Base-by-base conservation (phyloP, 2,113 vertebrate species). In the Ibidorhyncha struthersii region DNA sequence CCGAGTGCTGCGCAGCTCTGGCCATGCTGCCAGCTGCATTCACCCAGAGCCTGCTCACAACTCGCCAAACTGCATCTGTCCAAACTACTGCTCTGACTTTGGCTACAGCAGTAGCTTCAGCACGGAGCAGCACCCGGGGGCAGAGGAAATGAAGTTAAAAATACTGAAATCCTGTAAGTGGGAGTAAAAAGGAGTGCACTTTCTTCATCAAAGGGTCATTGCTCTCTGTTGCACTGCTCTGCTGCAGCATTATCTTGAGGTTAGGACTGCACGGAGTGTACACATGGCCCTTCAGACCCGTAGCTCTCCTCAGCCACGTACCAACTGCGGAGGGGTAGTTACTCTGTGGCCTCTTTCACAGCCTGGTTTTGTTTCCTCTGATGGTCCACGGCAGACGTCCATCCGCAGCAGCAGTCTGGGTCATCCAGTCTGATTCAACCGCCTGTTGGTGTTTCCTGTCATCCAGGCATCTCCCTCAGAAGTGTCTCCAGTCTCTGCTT, bases 1-100 rank as follows among this genome's bases (percentile, higher is more conserved):
- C 25, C 1, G 23, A 3, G 1, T 2, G 14, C 30, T 22, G 38
- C 1, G 7, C 69, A 38, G 61, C 65, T 34, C 40, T 0, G 4
- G 70, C 63, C 50, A 3, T 1, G 40, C 69, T 1, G 5, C 81
- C 6, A 36, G 65, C 79, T 61, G 55, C 0, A 3, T 20, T 58
- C 56, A 16, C 50, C 27, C 5, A 1, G 0, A n/a, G 30, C 20
- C 69, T n/a, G 53, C 55, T 36, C 29, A 36, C 47, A 38, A 4
- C 36, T 11, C 49, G 72, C 59, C 52, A 23, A 32, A 22, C 32
- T 1, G 69, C 59, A 22, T 22, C 67, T 86, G 91, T 80, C 67
- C 52, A 10, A 71, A 25, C 32, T 6, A 14, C 62, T 71, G 73
- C 78, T 79, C 47, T 9, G 20, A 45, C 25, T 3, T 15, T 6